Evolutionary conservation across 2,888 invertebrate species (phyloP).

Genomic region (Eueremaeus valkanovi): DNA sequence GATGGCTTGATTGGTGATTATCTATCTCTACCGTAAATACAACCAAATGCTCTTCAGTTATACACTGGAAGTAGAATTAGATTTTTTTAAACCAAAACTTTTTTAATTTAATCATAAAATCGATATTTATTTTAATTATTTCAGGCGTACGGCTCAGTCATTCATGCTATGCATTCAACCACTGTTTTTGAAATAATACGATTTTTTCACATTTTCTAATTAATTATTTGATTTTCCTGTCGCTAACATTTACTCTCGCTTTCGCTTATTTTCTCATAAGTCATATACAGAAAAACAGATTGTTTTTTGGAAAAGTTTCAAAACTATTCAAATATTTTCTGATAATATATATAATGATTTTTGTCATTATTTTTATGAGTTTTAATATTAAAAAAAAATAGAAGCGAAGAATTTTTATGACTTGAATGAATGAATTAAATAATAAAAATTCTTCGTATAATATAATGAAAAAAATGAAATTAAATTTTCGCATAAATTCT

Average conservation of each 20-base stretch:
- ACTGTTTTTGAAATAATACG: slow-evolving; percentile 13
- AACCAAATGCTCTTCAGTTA: too few species aligned
- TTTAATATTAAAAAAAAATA: background rate
- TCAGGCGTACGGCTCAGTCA: background rate
- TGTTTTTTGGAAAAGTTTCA: background rate
- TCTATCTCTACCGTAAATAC: too few species aligned
- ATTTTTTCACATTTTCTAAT: slow-evolving; percentile 21
- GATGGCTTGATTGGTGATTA: too few species aligned
- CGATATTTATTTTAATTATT: slow-evolving; percentile 30
- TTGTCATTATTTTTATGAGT: background rate
- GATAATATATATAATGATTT: background rate
- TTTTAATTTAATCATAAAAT: slow-evolving; percentile 29
- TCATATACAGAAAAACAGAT: background rate
- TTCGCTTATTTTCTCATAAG: background rate
- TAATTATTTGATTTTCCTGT: slow-evolving; percentile 27
- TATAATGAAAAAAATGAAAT: background rate
- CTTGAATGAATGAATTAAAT: background rate
- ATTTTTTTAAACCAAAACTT: background rate
- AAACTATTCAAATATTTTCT: background rate
- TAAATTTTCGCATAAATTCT: background rate
- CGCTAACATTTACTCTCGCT: background rate
- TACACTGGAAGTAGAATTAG: too few species aligned
- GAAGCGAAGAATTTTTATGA: background rate
- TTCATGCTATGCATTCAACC: background rate
- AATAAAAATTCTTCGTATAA: background rate